A percentile compares a stretch with the other conserved stretches of the same genome.
Evolutionary conservation across 92 coral and sea anemone species (phyloP).

Genomic region (Paramuricea clavata): DNA sequence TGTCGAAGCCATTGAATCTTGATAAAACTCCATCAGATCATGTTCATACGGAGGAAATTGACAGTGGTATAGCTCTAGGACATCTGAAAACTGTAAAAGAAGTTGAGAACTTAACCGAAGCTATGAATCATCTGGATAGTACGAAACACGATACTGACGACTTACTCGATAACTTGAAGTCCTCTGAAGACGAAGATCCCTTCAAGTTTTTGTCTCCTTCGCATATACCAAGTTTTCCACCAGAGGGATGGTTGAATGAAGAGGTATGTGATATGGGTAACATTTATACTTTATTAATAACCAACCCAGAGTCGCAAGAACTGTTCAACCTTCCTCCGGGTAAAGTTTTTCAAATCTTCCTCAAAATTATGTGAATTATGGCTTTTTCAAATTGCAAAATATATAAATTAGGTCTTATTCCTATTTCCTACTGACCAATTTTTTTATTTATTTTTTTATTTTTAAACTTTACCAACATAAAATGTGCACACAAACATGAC

Average conservation of each 20-base stretch:
- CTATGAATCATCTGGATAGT: constrained; percentile 12
- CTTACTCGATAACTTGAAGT: constrained; percentile 33
- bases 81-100: constrained; percentile 12
- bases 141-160: constrained; percentile 6
- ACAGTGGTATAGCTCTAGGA: constrained; percentile 41
- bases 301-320: too few relatives aligned
- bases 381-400: too few relatives aligned
- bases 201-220: constrained; percentile 34
- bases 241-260: constrained; percentile 38
- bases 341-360: too few relatives aligned
- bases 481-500: too few relatives aligned
- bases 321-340: too few relatives aligned
- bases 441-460: too few relatives aligned
- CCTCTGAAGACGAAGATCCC: constrained; percentile 50
- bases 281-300: too few relatives aligned
- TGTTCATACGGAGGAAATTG: constrained; percentile 46
- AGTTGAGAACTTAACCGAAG: constrained; percentile 4
- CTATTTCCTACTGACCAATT: too few relatives aligned
- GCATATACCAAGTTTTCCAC: constrained; percentile 28
- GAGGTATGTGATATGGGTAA: constrained; percentile 13
- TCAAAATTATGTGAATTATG: too few relatives aligned
- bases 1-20: constrained; percentile 11
- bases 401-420: too few relatives aligned
- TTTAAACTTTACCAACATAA: too few relatives aligned
- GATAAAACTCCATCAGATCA: constrained; percentile 28